These are phyloP conservation scores for Drosophila gunungcola DNA, from an alignment of 1,140 invertebrate species.

Conservation along the genomic window DNA sequence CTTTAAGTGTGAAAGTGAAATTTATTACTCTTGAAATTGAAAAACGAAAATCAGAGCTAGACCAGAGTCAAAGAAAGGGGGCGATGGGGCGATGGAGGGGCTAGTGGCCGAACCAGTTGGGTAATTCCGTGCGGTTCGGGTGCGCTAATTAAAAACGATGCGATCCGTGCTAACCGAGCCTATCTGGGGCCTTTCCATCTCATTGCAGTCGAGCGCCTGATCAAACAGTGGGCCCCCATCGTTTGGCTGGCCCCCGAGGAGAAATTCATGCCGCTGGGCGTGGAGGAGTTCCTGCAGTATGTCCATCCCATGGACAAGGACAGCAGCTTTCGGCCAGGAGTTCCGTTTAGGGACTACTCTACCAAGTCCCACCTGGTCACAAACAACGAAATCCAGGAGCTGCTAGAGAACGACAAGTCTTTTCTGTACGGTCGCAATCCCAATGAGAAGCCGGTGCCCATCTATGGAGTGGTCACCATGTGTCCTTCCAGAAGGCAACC, in stretches of 20 bases:
- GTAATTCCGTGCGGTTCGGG: constrained; percentile 42
- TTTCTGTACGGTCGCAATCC: constrained; percentile 88
- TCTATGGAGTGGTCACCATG: constrained; percentile 87
- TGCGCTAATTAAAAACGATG: constrained; percentile 52
- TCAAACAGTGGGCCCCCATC: constrained; percentile 87
- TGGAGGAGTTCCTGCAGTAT: constrained; percentile 87
- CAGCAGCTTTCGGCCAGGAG: constrained; percentile 60
- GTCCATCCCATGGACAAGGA: constrained; percentile 85
- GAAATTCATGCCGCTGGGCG: constrained; percentile 87
- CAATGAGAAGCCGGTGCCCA: constrained; percentile 85
- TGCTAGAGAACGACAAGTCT: constrained; percentile 86
- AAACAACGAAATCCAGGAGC: constrained; percentile 85
- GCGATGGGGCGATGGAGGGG: constrained; percentile 1
- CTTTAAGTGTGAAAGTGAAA: constrained; percentile 78
- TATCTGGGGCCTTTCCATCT: constrained; percentile 32
- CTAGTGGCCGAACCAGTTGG: constrained; percentile 40
- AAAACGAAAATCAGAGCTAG: constrained; percentile 72
- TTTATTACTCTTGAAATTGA: constrained; percentile 72
- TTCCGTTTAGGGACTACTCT: constrained; percentile 77
- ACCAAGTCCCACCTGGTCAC: constrained; percentile 86
- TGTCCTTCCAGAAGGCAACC: constrained; percentile 39
- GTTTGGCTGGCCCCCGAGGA: constrained; percentile 88
- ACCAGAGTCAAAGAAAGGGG: constrained; percentile 3
- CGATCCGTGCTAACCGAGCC: constrained; percentile 30
- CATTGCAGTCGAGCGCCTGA: constrained; percentile 85